Base-by-base conservation (phyloP, 1,140 invertebrate species). In the Sipha flava region DNA sequence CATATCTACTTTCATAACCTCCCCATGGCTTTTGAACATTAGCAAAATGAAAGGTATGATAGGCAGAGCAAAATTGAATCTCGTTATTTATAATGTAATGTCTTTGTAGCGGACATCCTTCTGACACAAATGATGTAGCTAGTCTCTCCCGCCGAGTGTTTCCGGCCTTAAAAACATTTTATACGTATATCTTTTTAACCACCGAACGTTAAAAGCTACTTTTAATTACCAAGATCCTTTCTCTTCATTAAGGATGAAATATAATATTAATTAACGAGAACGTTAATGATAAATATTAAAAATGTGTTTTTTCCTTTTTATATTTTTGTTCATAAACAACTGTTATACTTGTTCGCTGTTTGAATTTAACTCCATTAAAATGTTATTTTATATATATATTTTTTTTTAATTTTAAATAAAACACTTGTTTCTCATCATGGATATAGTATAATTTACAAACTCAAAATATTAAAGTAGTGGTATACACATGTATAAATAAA, bases 161-260 rank as follows among this genome's bases (percentile, higher is more conserved):
- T 75, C 72, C 73, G 73, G 52, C 34, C 31, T 59, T 59, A 57
- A 54, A 77, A 77, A 77, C 52, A 77, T 59, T 77, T 47, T 77
- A 77, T 57, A 57, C 21, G 52, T 73, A 57, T 37, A 59, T 77
- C 5, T 57, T 43, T 77, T 40, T 57, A 77, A 77, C 73, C 52
- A 26, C 49, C 73, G 21, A 77, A 77, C 73, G 73, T 77, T 77
- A 59, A 77, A 77, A 77, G 73, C 73, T 57, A 77, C 73, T 77
- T 77, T 77, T 77, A 59, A 77, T 77, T 57, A 77, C 73, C 73
- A 7, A 59, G 49, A 77, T 77, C 73, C 73, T 77, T 77, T 75
- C 47, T 54, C 34, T 57, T 37, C 73, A 59, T 77, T 77, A 77
- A 77, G 21, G 21, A 57, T 57, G 73, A 59, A 59, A 43, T 57